Base-by-base conservation (phyloP, 2,113 vertebrate species). In the Cebus imitator region DNA sequence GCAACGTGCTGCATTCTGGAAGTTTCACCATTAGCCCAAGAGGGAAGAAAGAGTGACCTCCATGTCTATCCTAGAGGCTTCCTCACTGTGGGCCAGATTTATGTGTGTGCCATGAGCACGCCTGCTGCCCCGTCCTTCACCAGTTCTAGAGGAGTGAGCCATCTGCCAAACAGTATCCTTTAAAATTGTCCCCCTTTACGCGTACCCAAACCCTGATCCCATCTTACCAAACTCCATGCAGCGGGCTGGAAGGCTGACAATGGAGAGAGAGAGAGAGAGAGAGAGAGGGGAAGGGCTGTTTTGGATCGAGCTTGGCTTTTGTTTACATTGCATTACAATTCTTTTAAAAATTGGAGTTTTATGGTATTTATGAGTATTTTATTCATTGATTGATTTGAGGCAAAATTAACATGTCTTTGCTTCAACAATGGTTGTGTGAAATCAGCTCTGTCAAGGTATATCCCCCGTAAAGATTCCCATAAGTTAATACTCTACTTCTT, bases 381-480 rank as follows among this genome's bases (percentile, higher is more conserved):
- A 66, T 58, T 55, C 25, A 45, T 40, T 40, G 90, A 82, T 32
- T 73, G 72, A 6, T 20, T 94, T 80, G 45, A 81, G 14, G 40
- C 27, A 43, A 86, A 68, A n/a, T 43, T 6, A 40, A 35, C 89
- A 13, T 14, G 11, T 20, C 8, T 87, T 11, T 73, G 32, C 25
- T 87, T 45, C 23, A 40, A 13, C 32, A 80, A 52, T 14, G 35
- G 7, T 14, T 55, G 25, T 66, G 25, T 37, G 20, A 57, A 18
- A 18, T 23, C 3, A 14, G 8, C 70, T 23, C 3, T 17, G 23
- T 70, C 12, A n/a, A 32, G 11, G 30, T 37, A 0, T 23, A 1
- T 3, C 18, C 7, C 5, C 50, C 11, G 8, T 6, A 1, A 9
- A 18, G 23, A 4, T 10, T 57, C 48, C 18, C 43, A 0, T 27